These are phyloP conservation scores for Lycaon pictus DNA, from an alignment of 2,113 vertebrate species.

Conservation along the genomic window DNA sequence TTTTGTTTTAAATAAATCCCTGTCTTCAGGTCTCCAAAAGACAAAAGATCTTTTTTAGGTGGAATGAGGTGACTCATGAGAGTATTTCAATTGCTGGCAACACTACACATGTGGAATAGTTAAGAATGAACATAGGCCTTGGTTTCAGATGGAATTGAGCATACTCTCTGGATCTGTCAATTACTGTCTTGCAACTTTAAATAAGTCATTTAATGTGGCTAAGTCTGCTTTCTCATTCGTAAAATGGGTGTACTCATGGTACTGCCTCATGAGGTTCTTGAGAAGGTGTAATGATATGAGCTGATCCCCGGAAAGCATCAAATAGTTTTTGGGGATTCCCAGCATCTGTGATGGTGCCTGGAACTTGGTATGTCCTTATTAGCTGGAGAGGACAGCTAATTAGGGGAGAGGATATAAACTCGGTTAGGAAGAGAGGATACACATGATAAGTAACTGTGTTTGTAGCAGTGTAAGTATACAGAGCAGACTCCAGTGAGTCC, in stretches of 20 bases:
- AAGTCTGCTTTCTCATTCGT: constrained; percentile 25
- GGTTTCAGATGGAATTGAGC: neutral
- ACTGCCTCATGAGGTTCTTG: neutral
- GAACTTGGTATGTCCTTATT: neutral
- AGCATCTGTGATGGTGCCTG: neutral
- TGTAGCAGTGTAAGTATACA: accelerated
- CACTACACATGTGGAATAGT: neutral
- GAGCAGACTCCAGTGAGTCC: neutral
- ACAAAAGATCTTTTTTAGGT: neutral
- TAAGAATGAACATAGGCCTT: neutral
- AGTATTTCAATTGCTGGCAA: neutral
- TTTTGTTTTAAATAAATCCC: neutral
- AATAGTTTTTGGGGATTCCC: neutral
- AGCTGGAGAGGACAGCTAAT: neutral
- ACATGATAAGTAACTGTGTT: neutral
- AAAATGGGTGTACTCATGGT: neutral
- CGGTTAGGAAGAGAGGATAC: neutral
- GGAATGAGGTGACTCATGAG: neutral
- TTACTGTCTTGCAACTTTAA: constrained; percentile 12
- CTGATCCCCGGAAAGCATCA: neutral
- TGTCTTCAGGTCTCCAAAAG: neutral
- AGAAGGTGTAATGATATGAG: neutral
- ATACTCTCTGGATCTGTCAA: neutral
- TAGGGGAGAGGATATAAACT: neutral
- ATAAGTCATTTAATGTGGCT: neutral